Base-by-base conservation (phyloP, 2,888 invertebrate species). In the Tachina fera region DNA sequence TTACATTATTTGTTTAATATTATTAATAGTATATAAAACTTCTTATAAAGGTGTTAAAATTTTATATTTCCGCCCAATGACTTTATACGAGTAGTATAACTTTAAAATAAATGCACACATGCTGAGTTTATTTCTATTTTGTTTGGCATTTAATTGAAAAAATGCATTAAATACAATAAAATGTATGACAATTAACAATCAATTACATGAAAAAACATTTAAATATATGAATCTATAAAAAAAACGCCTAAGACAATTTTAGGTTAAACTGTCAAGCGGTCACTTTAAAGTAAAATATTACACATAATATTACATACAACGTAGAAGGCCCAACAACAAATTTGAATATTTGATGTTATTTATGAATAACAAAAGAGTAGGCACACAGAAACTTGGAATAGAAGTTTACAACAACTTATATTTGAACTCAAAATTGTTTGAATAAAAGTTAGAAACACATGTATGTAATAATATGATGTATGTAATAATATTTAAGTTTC, bases 241-340 rank as follows among this genome's bases (percentile, higher is more conserved):
- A 45, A 85, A 81, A 78, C 68, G 63, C 81, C 77, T 60, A 72
- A 71, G 31, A 43, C 45, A 56, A 67, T 63, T 72, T n/a, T 77
- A 19, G 61, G 81, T 61, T 60, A 84, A 58, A 58, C 71, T 84
- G 84, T 80, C 84, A 80, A 76, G 76, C 84, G 80, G 13, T 31
- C 31, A 31, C 31, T 31, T 31, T 31, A 65, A 58, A 45, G 41
- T 22, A 49, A 43, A 16, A 60, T 60, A 67, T 65, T 76, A 22
- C 58, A 58, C 47, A 72, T 22, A 16, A 60, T 60, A 67, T 65
- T 76, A 22, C 58, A 58, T 39, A 72, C 31, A 31, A 6, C 31
- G 31, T 31, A 31, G 1, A 1, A 31, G 2, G 6, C 31, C 31
- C 6, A 31, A 31, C 31, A 31, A 31, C 5, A 6, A 31, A 31